Evolutionary conservation across 2,113 vertebrate genomes (phyloP), one percentile per base, ranked within the genome.

Genomic region (Lota lota): DNA sequence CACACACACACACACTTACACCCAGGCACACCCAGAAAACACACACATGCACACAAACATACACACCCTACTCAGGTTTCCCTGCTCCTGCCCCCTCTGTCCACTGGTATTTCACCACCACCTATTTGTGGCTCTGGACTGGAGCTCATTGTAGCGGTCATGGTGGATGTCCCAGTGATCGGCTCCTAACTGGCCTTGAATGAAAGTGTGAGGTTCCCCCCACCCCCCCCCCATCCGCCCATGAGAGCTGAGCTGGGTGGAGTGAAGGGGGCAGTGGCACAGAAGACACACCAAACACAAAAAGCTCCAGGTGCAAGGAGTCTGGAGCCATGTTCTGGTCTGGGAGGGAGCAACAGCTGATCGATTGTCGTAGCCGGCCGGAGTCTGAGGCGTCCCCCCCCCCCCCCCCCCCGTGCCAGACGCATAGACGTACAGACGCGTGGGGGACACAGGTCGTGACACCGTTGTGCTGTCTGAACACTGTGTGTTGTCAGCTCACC

Each of bases 101-200:
- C 70, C 73, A 72, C 84, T 68, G 66, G 74, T 77, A 78, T 62
- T 74, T 71, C 73, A 71, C 70, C 81, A 78, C 87, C 86, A 92
- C 92, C 91, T 83, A 84, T 91, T 74, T 82, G 67, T 76, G 70
- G 83, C 81, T 83, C 66, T 72, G 75, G 74, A 77, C 84, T 56
- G 3, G 53, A 18, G 16, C 53, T 56, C n/a, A 56, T 56, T 17
- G 53, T 56, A 18, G 53, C 4, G n/a, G 53, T 18, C 53, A 17
- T 78, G 72, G 68, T 75, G 88, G 91, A 91, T 85, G 87, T 93
- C 87, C 90, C 83, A 83, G 86, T 81, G 83, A 89, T 86, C 87
- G 75, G 19, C 66, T 85, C 69, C 81, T 83, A 88, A 90, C 89
- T 89, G 83, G 70, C 69, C 63, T 63, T 79, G 78, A 79, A 69